These are phyloP conservation scores for Condylura cristata DNA, from an alignment of 2,113 vertebrate genomes.

Conservation along the genomic window DNA sequence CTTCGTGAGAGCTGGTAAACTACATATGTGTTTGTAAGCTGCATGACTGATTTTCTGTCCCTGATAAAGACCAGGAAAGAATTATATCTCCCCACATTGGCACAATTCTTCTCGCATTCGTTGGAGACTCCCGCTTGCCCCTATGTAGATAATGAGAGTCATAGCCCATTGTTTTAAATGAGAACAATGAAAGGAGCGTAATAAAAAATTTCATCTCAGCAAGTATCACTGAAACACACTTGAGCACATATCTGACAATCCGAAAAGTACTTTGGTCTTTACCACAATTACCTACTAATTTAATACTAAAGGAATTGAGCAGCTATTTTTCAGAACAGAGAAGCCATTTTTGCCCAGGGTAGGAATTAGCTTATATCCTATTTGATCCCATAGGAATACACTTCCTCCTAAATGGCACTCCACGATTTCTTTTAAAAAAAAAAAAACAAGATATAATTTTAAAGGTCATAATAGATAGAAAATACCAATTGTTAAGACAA, in stretches of 20 bases:
- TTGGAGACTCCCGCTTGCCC: background rate
- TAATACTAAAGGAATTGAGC: background rate
- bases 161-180: background rate
- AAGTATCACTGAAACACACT: constrained; percentile 1
- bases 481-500: background rate
- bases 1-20: background rate
- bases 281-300: background rate
- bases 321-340: background rate
- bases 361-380: background rate
- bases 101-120: background rate
- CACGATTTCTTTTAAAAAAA: background rate
- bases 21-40: background rate
- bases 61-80: background rate
- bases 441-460: background rate
- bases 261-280: background rate
- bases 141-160: background rate
- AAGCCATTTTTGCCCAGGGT: background rate
- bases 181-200: background rate
- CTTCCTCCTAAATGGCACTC: background rate
- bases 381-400: background rate
- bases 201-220: background rate
- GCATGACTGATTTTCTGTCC: background rate
- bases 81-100: background rate
- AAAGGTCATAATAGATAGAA: background rate
- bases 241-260: background rate